A percentile compares a stretch with the other conserved stretches of the same genome.
These are phyloP conservation scores for Ornithoptera priamus DNA, from an alignment of 2,888 invertebrate species.

Conservation along the genomic window DNA sequence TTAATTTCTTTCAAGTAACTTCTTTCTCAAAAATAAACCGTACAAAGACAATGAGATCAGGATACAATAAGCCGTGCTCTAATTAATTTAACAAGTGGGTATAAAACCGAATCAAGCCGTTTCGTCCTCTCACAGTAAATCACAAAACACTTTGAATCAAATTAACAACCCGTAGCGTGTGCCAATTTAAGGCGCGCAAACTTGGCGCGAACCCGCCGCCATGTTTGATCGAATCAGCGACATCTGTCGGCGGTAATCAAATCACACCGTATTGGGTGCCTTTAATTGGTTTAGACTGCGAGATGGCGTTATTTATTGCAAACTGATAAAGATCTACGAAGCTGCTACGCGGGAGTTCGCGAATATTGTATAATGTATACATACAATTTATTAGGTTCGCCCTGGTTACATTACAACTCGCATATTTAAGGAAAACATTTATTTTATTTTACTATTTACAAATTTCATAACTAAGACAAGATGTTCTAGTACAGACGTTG, in stretches of 20 bases:
- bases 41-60: slow-evolving; percentile 19
- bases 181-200: slow-evolving; percentile 57
- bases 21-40: slow-evolving; percentile 9
- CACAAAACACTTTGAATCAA: slow-evolving; percentile 63
- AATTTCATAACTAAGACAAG: too few species aligned
- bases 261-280: slow-evolving; percentile 64
- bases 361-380: neutral
- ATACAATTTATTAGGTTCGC: neutral
- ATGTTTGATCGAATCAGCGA: slow-evolving; percentile 63
- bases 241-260: slow-evolving; percentile 72
- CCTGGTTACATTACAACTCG: too few species aligned
- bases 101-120: slow-evolving; percentile 51
- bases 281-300: slow-evolving; percentile 66
- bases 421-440: too few species aligned
- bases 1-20: too few species aligned
- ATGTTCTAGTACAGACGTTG: too few species aligned
- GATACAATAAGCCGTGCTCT: slow-evolving; percentile 30
- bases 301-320: slow-evolving; percentile 51
- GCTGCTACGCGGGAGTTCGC: slow-evolving; percentile 5
- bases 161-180: slow-evolving; percentile 56
- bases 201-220: slow-evolving; percentile 53
- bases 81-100: slow-evolving; percentile 43
- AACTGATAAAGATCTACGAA: slow-evolving; percentile 33
- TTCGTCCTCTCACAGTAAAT: slow-evolving; percentile 65
- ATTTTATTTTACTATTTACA: too few species aligned